Percentiles rank a stretch among this genome's conserved stretches.
These are phyloP conservation scores for Drosophila insularis DNA, from an alignment of 1,140 invertebrate genomes.

Conservation along the genomic window DNA sequence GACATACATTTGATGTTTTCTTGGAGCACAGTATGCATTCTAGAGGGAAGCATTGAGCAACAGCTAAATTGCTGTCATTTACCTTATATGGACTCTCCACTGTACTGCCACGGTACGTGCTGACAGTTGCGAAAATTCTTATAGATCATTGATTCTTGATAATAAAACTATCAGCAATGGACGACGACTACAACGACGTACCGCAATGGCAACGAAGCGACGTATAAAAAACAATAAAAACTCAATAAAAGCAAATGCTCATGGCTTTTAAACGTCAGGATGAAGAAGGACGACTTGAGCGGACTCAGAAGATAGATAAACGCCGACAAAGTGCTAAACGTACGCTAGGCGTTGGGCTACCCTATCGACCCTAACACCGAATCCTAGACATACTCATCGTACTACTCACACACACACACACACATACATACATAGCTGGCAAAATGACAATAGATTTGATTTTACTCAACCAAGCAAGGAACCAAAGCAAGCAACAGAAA, in stretches of 20 bases:
- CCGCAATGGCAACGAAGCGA: conserved; percentile 37
- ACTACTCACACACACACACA: background rate
- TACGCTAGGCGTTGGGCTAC: conserved; percentile 19
- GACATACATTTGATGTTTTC: conserved; percentile 66
- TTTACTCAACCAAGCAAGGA: conserved; percentile 50
- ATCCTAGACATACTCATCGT: conserved; percentile 29
- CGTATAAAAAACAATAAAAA: conserved; percentile 79
- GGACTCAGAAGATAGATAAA: conserved; percentile 29
- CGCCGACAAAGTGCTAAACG: conserved; percentile 67
- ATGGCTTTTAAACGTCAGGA: conserved; percentile 71
- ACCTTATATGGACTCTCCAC: conserved; percentile 4
- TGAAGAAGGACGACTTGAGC: conserved; percentile 38
- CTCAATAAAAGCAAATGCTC: conserved; percentile 77
- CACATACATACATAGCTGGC: conserved; percentile 46
- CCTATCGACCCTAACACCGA: conserved; percentile 7
- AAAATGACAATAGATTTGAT: conserved; percentile 80
- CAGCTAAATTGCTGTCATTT: conserved; percentile 2
- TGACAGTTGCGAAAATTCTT: conserved; percentile 60
- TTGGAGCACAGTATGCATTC: conserved; percentile 43
- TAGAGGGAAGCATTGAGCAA: background rate
- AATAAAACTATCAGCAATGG: conserved; percentile 74
- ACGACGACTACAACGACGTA: conserved; percentile 31
- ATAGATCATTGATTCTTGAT: conserved; percentile 78
- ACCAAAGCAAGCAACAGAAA: background rate
- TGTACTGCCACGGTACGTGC: conserved; percentile 40